A percentile compares a stretch with the other conserved stretches of the same genome.
Conservation (phyloP, 2,113 vertebrate species). For the Mus musculus region GRCm39 chr2:145210501-145211000, state of each 20-base stretch:
- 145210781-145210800: background rate
- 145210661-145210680: background rate
- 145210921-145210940: background rate
- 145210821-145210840: rapidly evolving
- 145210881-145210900: background rate
- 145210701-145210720: background rate
- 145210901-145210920: background rate
- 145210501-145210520: slow-evolving; percentile 30
- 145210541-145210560: background rate
- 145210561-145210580: background rate
- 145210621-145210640: background rate
- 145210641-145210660: background rate
- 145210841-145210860: background rate
- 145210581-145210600: background rate
- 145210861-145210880: background rate
- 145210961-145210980: background rate
- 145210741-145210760: background rate
- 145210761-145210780: background rate
- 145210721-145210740: background rate
- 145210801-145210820: background rate
- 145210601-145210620: background rate
- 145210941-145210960: background rate
- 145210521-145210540: background rate
- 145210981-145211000: background rate
- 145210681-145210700: background rate